Percentiles rank a stretch among this genome's conserved stretches.
phyloP scores from a whole-genome alignment of 2,888 invertebrate species.

The Agrotis segetum region DNA sequence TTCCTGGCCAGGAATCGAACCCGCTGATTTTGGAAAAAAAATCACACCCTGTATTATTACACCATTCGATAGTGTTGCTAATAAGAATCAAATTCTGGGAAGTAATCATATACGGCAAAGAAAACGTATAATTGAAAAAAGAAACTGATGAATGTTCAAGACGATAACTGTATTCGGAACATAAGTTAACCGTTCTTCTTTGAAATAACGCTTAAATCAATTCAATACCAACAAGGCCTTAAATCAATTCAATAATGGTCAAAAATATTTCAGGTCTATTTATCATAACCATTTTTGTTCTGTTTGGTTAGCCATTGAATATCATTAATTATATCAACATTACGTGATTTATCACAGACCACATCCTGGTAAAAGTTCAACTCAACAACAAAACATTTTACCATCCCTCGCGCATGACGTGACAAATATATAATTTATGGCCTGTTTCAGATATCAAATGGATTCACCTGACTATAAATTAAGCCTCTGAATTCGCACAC shows the following conservation, averaged over 20 bases:
- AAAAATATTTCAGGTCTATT: too few species aligned
- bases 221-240: neutral
- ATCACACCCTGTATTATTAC: too few species aligned
- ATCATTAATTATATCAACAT: conserved; percentile 1
- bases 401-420: conserved; percentile 1
- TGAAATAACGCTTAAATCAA: too few species aligned
- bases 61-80: too few species aligned
- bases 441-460: conserved; percentile 22
- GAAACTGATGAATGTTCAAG: too few species aligned
- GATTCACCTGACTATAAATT: conserved; percentile 25
- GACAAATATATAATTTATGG: conserved; percentile 26
- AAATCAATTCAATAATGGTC: neutral
- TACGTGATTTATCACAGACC: conserved; percentile 15
- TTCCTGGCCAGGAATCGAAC: too few species aligned
- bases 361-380: neutral
- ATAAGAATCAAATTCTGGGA: too few species aligned
- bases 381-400: conserved; percentile 29
- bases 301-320: neutral
- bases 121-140: too few species aligned
- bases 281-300: neutral
- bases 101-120: too few species aligned
- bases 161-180: too few species aligned
- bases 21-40: too few species aligned
- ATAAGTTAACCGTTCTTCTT: too few species aligned
- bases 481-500: neutral